These are phyloP conservation scores for Pelochelys cantorii DNA, from an alignment of 2,797 vertebrate species.

Conservation along the genomic window DNA sequence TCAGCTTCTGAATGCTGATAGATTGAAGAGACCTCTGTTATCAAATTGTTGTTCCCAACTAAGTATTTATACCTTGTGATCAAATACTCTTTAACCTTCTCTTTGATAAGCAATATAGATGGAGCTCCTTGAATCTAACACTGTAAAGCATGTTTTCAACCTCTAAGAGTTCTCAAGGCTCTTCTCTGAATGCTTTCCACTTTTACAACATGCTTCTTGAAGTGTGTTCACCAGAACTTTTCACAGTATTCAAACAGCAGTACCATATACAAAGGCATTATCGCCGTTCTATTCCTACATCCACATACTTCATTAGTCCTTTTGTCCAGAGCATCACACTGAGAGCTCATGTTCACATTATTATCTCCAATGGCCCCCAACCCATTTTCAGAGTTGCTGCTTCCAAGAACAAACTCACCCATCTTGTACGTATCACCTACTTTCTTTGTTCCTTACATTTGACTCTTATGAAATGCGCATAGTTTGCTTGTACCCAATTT, in stretches of 20 bases:
- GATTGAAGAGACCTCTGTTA: rapidly evolving
- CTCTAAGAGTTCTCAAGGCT: not conserved
- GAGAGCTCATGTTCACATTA: not conserved
- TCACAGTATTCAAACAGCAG: not conserved
- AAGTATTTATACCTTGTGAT: not conserved
- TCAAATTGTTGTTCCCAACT: not conserved
- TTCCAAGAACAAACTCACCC: not conserved
- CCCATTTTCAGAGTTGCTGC: not conserved
- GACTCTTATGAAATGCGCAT: not conserved
- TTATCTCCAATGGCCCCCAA: not conserved
- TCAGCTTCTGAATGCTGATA: not conserved
- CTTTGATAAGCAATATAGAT: not conserved
- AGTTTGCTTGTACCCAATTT: not conserved
- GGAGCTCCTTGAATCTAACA: not conserved
- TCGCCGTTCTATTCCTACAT: not conserved
- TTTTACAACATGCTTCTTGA: not conserved
- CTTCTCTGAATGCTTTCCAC: not conserved
- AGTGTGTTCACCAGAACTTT: rapidly evolving
- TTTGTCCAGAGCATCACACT: not conserved
- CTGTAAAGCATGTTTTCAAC: not conserved
- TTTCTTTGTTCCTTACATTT: not conserved
- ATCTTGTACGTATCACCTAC: not conserved
- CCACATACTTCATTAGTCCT: not conserved
- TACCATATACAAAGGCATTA: not conserved
- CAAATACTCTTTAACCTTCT: not conserved